phyloP scores from a whole-genome alignment of 2,113 vertebrate species.

The Gymnarchus niloticus region DNA sequence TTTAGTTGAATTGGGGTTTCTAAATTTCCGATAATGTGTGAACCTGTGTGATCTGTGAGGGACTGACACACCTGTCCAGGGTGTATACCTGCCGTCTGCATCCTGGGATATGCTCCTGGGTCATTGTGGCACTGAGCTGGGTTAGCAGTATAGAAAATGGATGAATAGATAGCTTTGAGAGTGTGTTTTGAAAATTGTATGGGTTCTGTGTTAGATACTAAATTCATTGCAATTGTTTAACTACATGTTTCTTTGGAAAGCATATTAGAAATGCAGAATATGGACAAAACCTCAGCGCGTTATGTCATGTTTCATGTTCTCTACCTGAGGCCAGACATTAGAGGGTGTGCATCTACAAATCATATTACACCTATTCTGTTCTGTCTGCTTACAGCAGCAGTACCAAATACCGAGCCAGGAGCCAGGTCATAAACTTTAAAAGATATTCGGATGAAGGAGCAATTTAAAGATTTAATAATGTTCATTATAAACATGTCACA shows the following conservation, averaged over 20 bases:
- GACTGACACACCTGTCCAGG: too few relatives aligned
- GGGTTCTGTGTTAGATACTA: background rate
- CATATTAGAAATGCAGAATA: background rate
- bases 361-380: background rate
- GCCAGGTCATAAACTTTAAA: background rate
- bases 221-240: background rate
- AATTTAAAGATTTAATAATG: background rate
- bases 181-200: background rate
- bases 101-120: background rate
- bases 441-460: background rate
- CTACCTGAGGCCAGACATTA: background rate
- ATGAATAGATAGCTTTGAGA: background rate
- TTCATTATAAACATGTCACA: too few relatives aligned
- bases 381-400: background rate
- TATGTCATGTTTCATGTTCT: background rate
- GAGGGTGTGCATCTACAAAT: background rate
- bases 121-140: too few relatives aligned
- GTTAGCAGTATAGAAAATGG: background rate
- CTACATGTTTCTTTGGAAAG: background rate
- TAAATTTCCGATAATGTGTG: too few relatives aligned
- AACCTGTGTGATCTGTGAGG: too few relatives aligned
- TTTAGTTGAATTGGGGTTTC: too few relatives aligned
- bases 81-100: too few relatives aligned
- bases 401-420: background rate
- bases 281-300: background rate